These are phyloP conservation scores for Mnemiopsis leidyi DNA, from an alignment of 37 sponge, comb jelly and placozoan genomes.

Conservation along the genomic window DNA sequence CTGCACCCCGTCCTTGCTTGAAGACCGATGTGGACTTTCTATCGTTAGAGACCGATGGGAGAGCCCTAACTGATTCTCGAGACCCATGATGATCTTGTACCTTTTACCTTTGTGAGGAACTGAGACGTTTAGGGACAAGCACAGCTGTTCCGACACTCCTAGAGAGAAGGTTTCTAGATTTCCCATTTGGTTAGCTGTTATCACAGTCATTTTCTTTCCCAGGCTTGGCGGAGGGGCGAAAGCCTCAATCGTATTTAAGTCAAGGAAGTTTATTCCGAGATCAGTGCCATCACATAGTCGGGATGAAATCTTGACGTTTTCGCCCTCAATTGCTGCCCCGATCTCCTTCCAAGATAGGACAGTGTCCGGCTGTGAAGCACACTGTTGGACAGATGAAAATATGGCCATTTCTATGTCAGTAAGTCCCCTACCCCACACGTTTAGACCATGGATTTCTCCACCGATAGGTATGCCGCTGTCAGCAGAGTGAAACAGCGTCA, in stretches of 20 bases:
- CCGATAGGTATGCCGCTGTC: neutral
- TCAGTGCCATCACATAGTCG: neutral
- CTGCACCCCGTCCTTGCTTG: neutral
- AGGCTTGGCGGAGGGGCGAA: neutral
- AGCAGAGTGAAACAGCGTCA: neutral
- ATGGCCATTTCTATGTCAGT: neutral
- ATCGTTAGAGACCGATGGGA: neutral
- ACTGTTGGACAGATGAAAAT: neutral
- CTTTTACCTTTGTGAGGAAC: neutral
- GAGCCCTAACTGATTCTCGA: neutral
- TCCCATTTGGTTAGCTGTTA: neutral
- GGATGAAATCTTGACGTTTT: neutral
- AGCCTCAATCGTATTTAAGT: neutral
- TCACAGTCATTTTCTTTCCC: neutral
- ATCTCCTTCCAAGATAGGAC: neutral
- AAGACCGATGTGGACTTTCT: neutral
- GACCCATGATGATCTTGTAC: neutral
- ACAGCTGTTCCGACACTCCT: neutral
- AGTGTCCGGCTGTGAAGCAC: neutral
- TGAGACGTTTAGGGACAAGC: neutral
- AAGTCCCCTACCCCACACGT: neutral
- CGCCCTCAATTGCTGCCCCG: neutral
- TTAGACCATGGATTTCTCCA: neutral
- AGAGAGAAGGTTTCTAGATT: neutral
- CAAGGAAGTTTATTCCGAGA: neutral